Evolutionary conservation across 2,797 vertebrate species (phyloP).

Genomic region (Limosa lapponica): DNA sequence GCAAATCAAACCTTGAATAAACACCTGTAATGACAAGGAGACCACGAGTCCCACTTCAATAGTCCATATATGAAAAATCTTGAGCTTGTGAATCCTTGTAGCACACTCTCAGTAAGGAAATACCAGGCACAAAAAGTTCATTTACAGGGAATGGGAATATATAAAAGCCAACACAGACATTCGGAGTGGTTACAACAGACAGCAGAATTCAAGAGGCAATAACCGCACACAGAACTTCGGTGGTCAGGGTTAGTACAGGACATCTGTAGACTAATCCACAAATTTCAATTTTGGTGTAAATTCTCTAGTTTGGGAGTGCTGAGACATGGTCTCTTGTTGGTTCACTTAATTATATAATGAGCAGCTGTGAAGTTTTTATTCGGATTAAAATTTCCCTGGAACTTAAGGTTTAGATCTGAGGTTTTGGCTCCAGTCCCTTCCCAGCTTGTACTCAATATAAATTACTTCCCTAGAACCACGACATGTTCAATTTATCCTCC

Average conservation of each 20-base stretch:
- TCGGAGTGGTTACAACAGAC: neutral
- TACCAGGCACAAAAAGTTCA: neutral
- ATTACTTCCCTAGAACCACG: conserved; percentile 53
- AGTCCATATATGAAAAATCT: neutral
- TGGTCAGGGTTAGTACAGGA: neutral
- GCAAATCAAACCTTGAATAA: neutral
- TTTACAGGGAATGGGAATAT: neutral
- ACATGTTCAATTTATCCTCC: conserved; percentile 57
- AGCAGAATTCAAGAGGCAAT: neutral
- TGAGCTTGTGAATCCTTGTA: neutral
- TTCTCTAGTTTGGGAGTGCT: neutral
- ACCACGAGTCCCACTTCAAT: neutral
- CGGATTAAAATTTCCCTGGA: conserved; percentile 42
- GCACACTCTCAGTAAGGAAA: neutral
- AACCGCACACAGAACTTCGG: neutral
- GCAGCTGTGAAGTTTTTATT: conserved; percentile 44
- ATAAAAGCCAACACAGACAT: neutral
- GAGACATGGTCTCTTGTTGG: neutral
- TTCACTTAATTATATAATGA: conserved; percentile 33
- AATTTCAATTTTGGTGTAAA: neutral
- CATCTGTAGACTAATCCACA: neutral
- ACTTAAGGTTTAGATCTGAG: conserved; percentile 33
- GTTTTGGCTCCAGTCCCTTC: conserved; percentile 41
- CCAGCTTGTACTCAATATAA: conserved; percentile 69
- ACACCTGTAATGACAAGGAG: neutral